Base-by-base conservation (phyloP, 2,113 vertebrate species). In the Gasterosteus aculeatus region DNA sequence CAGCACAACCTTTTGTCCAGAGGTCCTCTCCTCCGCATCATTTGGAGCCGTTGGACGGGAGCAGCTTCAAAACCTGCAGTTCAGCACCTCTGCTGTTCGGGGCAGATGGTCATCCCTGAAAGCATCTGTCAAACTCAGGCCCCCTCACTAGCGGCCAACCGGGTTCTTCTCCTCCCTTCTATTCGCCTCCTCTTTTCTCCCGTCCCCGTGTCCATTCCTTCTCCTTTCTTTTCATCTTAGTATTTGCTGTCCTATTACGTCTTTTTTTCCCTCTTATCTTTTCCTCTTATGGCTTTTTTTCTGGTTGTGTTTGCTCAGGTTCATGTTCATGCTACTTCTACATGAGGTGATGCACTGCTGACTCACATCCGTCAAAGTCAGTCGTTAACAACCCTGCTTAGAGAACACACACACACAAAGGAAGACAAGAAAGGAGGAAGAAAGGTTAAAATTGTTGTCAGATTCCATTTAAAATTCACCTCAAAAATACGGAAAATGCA, bases 1-100 rank as follows among this genome's bases (percentile, higher is more conserved):
- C 92, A 93, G 93, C 90, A 86, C 94, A 96, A 95, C 94, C 95
- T 96, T 96, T 92, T 96, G 96, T 97, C 93, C 76, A 44, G 88
- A 92, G 93, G 91, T 92, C 92, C 92, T 92, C 93, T 94, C 90
- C 93, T 85, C 83, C 85, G 86, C 90, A 94, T 94, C 95, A 92
- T 87, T 78, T 86, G 92, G 93, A 93, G 93, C 89, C 91, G 90
- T 87, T 88, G 91, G 87, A 90, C 85, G 89, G 46, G 83, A 92
- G 83, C 87, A 69, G 72, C 69, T 82, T 82, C 85, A 91, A 80
- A 90, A 94, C 88, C 86, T 91, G 92, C 91, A 92, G 88, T 94
- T 95, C 92, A 94, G 92, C 90, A 94, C 87, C 93, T 94, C 90
- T 94, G 89, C 94, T 95, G 93, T 91, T 90, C 86, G 64, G 89